Conservation (phyloP, 2,113 vertebrate species). For the Phycodurus eques region DNA sequence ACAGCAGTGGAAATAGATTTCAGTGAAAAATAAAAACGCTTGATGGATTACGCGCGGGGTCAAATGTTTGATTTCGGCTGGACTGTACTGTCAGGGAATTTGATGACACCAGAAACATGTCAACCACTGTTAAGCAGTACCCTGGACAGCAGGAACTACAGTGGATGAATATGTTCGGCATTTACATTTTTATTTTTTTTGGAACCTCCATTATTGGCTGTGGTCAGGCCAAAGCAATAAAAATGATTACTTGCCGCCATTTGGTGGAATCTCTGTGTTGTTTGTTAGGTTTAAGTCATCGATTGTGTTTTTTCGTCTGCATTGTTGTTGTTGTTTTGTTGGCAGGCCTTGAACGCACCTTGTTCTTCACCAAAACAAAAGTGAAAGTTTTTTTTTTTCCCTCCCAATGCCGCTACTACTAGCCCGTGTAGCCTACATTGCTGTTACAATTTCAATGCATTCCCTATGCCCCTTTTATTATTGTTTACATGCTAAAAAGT, state of each 20-base stretch:
- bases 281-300: background rate
- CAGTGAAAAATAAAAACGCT: slow-evolving; percentile 16
- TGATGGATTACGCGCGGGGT: background rate
- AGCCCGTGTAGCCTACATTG: background rate
- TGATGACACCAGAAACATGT: slow-evolving; percentile 12
- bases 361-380: too few species aligned
- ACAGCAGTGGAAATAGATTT: slow-evolving; percentile 42
- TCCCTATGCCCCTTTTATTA: background rate
- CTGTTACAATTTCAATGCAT: background rate
- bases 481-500: too few species aligned
- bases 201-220: background rate
- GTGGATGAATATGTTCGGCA: background rate
- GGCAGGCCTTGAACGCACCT: too few species aligned
- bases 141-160: background rate
- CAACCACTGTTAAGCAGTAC: background rate
- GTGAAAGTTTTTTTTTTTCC: too few species aligned
- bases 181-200: background rate
- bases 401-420: too few species aligned
- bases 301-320: background rate
- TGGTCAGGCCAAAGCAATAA: background rate
- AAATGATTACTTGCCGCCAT: background rate
- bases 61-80: slow-evolving; percentile 20
- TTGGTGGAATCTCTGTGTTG: background rate
- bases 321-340: background rate
- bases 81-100: background rate